Base-by-base conservation (phyloP, 2,113 vertebrate species). In the Ctenomys sociabilis region DNA sequence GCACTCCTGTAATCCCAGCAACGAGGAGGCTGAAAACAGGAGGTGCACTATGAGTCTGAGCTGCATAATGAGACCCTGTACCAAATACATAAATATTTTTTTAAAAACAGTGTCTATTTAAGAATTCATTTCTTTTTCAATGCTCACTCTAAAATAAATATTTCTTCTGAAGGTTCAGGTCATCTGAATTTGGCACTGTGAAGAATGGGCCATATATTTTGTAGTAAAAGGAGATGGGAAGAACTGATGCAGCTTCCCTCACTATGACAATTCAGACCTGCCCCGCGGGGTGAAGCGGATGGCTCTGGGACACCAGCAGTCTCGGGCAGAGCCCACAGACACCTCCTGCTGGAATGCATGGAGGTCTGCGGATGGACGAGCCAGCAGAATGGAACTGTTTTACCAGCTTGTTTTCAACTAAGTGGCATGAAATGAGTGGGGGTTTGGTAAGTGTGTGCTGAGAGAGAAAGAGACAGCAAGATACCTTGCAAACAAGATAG, bases 271-370 rank as follows among this genome's bases (percentile, higher is more conserved):
- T 30, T 96, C 93, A 94, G 87, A 90, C 68, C 43, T 11, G 5
- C 45, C 68, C 78, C 43, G 64, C 7, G 21, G 37, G 88, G 75
- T 93, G 21, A 88, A 52, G 75, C 86, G 93, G 95, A 66, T 82
- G 75, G 80, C 52, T 63, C 89, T 93, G 63, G 94, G 81, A 90
- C 70, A 82, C 52, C 1, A 0, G 43, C n/a, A 59, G 93, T 91
- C 75, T 59, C 0, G 0, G 90, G 80, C 75, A 96, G 61, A 85
- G 61, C 80, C 91, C 57, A 26, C 66, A 91, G n/a, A 85, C 54
- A 78, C 66, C 80, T 96, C 77, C 87, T 93, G 43, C 84, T 85
- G 84, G 95, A 96, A 94, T 85, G 92, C 57, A 66, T 1, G 35
- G 68, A 91, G 75, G 92, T 96, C 52, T 9, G 63, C 17, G 68